Conservation (phyloP, 2,113 vertebrate genomes). For the Miniopterus natalensis region DNA sequence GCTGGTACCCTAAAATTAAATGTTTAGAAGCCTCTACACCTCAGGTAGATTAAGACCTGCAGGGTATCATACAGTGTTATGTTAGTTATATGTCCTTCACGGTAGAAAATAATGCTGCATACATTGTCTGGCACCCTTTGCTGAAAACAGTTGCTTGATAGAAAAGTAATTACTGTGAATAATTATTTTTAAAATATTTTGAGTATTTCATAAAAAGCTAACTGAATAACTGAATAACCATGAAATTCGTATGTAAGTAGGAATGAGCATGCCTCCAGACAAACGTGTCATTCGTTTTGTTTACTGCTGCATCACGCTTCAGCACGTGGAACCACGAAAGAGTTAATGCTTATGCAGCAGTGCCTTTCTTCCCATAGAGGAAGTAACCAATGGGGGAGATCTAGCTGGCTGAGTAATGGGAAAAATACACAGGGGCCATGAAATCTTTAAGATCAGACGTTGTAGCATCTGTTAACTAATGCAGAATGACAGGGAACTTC, state of each 20-base stretch:
- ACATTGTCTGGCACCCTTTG: neutral
- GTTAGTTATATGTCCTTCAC: neutral
- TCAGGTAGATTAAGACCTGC: neutral
- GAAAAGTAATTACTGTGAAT: neutral
- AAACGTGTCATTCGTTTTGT: neutral
- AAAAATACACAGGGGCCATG: constrained; percentile 54
- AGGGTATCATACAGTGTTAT: neutral
- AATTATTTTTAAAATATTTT: neutral
- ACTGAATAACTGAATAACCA: neutral
- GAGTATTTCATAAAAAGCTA: neutral
- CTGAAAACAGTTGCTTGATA: neutral
- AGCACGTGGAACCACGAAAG: neutral
- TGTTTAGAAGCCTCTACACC: neutral
- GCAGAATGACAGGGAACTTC: constrained; percentile 64
- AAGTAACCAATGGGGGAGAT: constrained; percentile 37
- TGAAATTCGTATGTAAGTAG: neutral
- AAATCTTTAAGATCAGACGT: constrained; percentile 67
- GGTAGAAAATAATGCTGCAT: neutral
- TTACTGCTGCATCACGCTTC: neutral
- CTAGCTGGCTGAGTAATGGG: constrained; percentile 55
- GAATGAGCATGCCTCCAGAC: neutral
- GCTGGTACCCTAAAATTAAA: neutral
- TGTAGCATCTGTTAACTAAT: constrained; percentile 64
- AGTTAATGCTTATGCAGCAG: constrained; percentile 40
- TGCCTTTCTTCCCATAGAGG: constrained; percentile 49